Evolutionary conservation across 1,140 invertebrate genomes (phyloP).

Genomic region (Euborellia annulipes): DNA sequence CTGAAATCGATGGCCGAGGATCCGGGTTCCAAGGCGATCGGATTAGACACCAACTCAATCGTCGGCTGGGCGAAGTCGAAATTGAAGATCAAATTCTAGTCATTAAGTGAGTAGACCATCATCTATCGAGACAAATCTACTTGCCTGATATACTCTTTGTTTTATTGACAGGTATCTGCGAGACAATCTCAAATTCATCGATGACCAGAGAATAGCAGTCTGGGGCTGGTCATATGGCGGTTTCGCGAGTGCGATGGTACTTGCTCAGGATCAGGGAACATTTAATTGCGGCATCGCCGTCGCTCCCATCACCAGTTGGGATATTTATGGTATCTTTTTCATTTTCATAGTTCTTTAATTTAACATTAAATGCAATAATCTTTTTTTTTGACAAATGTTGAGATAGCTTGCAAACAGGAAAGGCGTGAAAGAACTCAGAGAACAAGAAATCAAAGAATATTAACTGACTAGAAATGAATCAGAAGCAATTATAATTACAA

Average conservation of each 20-base stretch:
- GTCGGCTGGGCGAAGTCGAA: conserved; percentile 34
- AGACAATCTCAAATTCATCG: conserved; percentile 57
- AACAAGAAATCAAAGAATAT: too few relatives aligned
- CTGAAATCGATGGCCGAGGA: conserved; percentile 62
- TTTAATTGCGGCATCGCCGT: conserved; percentile 65
- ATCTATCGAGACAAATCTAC: background rate
- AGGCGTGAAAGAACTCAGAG: too few relatives aligned
- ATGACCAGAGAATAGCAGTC: conserved; percentile 49
- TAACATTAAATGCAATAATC: too few relatives aligned
- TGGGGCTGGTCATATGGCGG: conserved; percentile 58
- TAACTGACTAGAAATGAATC: too few relatives aligned
- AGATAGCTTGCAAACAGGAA: too few relatives aligned
- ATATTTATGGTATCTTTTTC: conserved; percentile 67
- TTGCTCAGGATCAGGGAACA: conserved; percentile 49
- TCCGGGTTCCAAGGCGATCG: conserved; percentile 60
- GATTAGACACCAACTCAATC: conserved; percentile 52
- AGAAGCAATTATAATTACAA: too few relatives aligned
- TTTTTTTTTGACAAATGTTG: too few relatives aligned
- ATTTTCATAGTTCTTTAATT: too few relatives aligned
- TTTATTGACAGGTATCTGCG: conserved; percentile 40
- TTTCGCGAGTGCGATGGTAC: conserved; percentile 51
- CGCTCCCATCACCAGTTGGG: conserved; percentile 65
- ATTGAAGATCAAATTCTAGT: conserved; percentile 29
- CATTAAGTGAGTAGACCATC: conserved; percentile 21
- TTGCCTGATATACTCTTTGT: conserved; percentile 1